Base-by-base conservation (phyloP, 2,888 invertebrate species). In the Acleris sparsana region DNA sequence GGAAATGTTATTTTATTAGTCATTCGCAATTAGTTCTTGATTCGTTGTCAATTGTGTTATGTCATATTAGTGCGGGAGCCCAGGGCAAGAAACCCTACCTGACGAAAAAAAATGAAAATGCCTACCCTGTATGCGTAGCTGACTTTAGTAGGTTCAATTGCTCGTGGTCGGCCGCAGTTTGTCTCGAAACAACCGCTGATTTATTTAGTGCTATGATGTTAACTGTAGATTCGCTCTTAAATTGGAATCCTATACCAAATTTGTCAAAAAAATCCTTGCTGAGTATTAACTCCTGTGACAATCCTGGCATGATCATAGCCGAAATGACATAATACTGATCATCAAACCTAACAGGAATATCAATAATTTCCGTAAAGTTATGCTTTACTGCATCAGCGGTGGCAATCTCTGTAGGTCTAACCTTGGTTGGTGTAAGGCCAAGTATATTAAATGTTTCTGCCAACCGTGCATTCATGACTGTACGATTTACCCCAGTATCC, bases 401-500 rank as follows among this genome's bases (percentile, higher is more conserved):
- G 3, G 53, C 11, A 11, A 67, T 39, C 5, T 62, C 52, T 33
- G 62, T 53, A 1, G 22, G 6, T 5, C 44, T 39, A 1, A 55
- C 48, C 48, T 58, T 43, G 3, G 58, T 46, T 22, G 49, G 13
- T 22, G 22, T 18, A 22, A 67, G 33, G 2, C 67, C 67, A 9
- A 67, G 44, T 22, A 39, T 29, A n/a, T 13, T 46, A 16, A 62
- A 43, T 6, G 13, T 51, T 13, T 58, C 25, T 1, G 62, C 67
- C 53, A 49, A 67, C 13, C 17, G 33, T 59, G 51, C 43, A 33
- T 33, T 25, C 13, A 67, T 46, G 3, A 67, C 67, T 16, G 67
- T 55, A 11, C 49, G 22, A 3, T 62, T 63, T 20, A 64, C 64
- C 17, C 68, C 68, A 5, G 62, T 52, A 29, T 67, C 67, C n/a